Base-by-base conservation (phyloP, 2,888 invertebrate species). In the Itoplectis maculator region DNA sequence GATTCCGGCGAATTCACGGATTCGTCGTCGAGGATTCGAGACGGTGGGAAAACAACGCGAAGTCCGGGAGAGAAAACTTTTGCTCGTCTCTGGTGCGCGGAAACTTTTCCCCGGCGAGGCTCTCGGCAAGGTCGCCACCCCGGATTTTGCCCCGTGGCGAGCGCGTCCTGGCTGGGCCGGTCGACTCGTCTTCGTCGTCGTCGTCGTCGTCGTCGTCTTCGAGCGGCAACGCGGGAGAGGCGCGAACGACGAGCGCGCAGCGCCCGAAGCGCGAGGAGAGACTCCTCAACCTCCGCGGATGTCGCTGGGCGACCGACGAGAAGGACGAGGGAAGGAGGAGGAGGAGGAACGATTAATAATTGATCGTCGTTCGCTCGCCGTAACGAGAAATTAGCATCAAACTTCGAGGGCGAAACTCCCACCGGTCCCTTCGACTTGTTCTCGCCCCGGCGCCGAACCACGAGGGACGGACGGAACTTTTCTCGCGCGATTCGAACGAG, bases 41-140 rank as follows among this genome's bases (percentile, higher is more conserved):
- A 3, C 18, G 37, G 11, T 35, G 4, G 7, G 15, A 56, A 40
- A 45, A 63, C 75, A 75, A 69, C 66, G 56, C 45, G 15, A n/a
- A 13, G 20, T 11, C 5, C 2, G 13, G 37, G n/a, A 42, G 9
- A 54, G 47, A 65, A 81, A 78, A 81, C 63, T 78, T 78, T 65
- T 37, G 23, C n/a, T 54, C 68, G 40, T 47, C 37, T 35, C 18
- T 40, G 20, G 45, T 4, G 20, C 3, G 29, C 29, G 51, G n/a
- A 74, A 83, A 83, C 66, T 81, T 82, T 83, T 68, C 20, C 61
- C 68, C 66, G 59, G 49, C 59, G 35, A 77, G 63, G 59, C 42
- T 72, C 69, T 47, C 69, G 54, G 54, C 78, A 78, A 78, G 83
- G 81, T 83, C 83, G 75, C 70, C 63, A 74, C 66, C 78, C 78